Evolutionary conservation across 2,113 vertebrate genomes (phyloP), one percentile per base, ranked within the genome.

Genomic region (Maccullochella peelii): DNA sequence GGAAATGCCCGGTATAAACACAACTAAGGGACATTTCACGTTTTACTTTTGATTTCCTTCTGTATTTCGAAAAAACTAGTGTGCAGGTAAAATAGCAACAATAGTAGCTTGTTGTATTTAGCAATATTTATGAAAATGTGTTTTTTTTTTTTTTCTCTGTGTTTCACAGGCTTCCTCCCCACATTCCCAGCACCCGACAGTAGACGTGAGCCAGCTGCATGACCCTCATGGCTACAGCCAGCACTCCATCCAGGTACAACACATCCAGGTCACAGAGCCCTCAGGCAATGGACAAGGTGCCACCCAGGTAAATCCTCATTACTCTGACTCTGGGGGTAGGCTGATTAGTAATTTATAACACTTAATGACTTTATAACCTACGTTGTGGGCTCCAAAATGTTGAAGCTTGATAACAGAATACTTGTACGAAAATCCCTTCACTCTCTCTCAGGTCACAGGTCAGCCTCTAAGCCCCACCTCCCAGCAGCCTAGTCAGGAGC

Each of bases 211-310:
- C 72, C 98, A 99, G 93, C 95, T 99, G 36, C 98, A 99, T 0
- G 98, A 99, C 68, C 95, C 97, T 40, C 98, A 99, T 71, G 95
- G 97, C 3, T 99, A 98, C 88, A 96, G 97, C 20, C 98, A 99
- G 89, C 98, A 99, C 15, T 96, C 98, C 76, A 98, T 99, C 93
- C 98, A 99, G 94, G 98, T 99, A 63, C 98, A 99, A 90, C 98
- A 99, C 90, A 98, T 99, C 94, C 98, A 99, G 92, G 97, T 99
- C 67, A 84, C 97, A 0, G 98, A 99, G 90, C 94, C 97, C 12
- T 63, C 96, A 0, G 73, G 95, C 42, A 61, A 95, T 0, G 65
- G 95, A n/a, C 94, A 96, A 16, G 50, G 94, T 0, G 55, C 94
- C 6, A 61, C 96, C 0, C 98, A 99, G 97, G 98, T 99, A 77